Base-by-base conservation (phyloP, 2,113 vertebrate genomes). In the Gymnarchus niloticus region DNA sequence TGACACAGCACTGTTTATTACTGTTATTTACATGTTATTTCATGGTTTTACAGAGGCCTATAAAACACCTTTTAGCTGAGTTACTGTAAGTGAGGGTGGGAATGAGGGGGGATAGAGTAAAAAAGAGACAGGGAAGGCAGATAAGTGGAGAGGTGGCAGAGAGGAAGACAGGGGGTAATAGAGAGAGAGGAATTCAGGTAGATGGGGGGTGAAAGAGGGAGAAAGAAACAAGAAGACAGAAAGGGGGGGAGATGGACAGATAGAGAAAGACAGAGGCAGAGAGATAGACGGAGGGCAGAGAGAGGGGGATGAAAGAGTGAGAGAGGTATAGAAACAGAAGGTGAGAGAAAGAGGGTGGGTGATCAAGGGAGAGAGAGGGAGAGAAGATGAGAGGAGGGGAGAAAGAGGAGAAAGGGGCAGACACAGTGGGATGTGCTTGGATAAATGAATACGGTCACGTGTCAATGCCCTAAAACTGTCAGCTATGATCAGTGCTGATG, bases 391-490 rank as follows among this genome's bases (percentile, higher is more conserved):
- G 48, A 65, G 84, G 25, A 14, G 82, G 56, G 52, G 54, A 7
- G 56, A n/a, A 56, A 73, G 51, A 48, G 76, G 23, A 48, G 9
- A 17, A 21, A 86, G 83, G 85, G 86, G 83, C 86, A 89, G 89
- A 90, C 90, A 85, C 91, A 87, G 87, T 84, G 88, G 87, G 86
- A 65, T 83, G 73, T 87, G 89, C 90, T 88, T 86, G 88, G 91
- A 94, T 93, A 93, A 93, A 94, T 94, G 93, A 94, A 93, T 90
- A 93, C 90, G 86, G 91, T 91, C 92, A 91, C 88, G 89, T 91
- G 91, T 92, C 90, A 83, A 90, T 92, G 93, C 85, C 94, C 94
- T 93, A 87, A 93, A 94, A 95, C 90, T 94, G 93, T 95, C 93
- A 93, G 93, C 92, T 93, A 91, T 88, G 91, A 94, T 94, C 93